Percentiles rank a stretch among this genome's conserved stretches.
phyloP scores from a whole-genome alignment of 2,113 vertebrate genomes.

The Pterocles gutturalis region DNA sequence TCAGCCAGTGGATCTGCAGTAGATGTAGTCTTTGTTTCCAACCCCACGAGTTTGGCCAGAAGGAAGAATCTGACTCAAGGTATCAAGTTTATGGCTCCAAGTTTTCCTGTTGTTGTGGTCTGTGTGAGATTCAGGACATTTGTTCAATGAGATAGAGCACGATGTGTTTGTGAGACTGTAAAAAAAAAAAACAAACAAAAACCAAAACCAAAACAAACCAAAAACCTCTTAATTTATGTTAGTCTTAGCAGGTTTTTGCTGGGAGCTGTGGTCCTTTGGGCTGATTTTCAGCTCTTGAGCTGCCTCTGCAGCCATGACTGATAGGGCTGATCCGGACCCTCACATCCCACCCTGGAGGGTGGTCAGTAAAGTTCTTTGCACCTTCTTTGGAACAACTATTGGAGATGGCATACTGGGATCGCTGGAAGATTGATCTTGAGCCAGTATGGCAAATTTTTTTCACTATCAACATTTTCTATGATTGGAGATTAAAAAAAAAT shows the following conservation, averaged over 20 bases:
- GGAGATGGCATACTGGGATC: not conserved
- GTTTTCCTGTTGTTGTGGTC: not conserved
- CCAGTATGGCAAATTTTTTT: not conserved
- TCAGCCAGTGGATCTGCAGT: not conserved
- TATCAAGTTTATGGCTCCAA: not conserved
- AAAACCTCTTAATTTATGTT: not conserved
- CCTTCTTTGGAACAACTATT: not conserved
- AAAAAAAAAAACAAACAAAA: not conserved
- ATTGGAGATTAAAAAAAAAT: not conserved
- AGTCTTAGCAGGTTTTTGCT: not conserved
- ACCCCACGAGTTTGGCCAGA: rapidly evolving
- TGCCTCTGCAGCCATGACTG: not conserved
- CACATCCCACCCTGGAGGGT: not conserved
- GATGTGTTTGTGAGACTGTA: not conserved
- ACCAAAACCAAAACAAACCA: too few relatives aligned
- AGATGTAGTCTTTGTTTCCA: not conserved
- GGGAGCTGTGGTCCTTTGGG: not conserved
- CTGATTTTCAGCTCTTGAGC: not conserved
- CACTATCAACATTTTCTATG: not conserved
- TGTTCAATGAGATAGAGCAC: not conserved
- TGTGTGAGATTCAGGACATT: not conserved
- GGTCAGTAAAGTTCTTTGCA: not conserved
- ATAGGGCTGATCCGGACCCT: not conserved
- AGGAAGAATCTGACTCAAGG: not conserved
- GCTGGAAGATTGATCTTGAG: not conserved